A percentile compares a stretch with the other conserved stretches of the same genome.
phyloP scores from a whole-genome alignment of 2,888 invertebrate species.

The Drosophila nr. fundita region DNA sequence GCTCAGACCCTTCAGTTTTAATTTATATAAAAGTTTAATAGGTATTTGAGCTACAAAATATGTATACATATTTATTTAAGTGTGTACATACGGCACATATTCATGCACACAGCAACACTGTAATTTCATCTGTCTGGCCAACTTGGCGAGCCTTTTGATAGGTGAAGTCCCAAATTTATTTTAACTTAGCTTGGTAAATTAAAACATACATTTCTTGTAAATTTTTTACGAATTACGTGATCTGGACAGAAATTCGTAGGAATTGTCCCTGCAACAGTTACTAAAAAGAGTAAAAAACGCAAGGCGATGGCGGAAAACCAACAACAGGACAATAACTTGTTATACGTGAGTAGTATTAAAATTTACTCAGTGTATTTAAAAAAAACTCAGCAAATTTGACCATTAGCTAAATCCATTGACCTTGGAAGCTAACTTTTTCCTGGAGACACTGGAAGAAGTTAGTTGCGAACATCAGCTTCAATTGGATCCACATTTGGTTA shows the following conservation, averaged over 20 bases:
- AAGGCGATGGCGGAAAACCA: constrained; percentile 56
- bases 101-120: constrained; percentile 1
- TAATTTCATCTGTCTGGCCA: not conserved
- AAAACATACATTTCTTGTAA: not conserved
- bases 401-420: constrained; percentile 77
- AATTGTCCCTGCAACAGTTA: not conserved
- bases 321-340: constrained; percentile 22
- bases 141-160: constrained; percentile 21
- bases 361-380: not conserved
- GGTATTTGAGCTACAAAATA: constrained; percentile 3
- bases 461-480: constrained; percentile 36
- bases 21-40: not conserved
- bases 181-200: not conserved
- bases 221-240: constrained; percentile 2
- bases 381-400: not conserved
- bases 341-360: constrained; percentile 59
- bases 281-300: constrained; percentile 47
- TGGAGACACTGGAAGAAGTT: constrained; percentile 62
- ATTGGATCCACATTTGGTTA: constrained; percentile 69
- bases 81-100: not conserved
- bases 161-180: constrained; percentile 31
- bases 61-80: not conserved
- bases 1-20: not conserved
- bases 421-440: constrained; percentile 74
- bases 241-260: constrained; percentile 12